Base-by-base conservation (phyloP, 1,140 invertebrate species). In the Monochamus saltuarius region DNA sequence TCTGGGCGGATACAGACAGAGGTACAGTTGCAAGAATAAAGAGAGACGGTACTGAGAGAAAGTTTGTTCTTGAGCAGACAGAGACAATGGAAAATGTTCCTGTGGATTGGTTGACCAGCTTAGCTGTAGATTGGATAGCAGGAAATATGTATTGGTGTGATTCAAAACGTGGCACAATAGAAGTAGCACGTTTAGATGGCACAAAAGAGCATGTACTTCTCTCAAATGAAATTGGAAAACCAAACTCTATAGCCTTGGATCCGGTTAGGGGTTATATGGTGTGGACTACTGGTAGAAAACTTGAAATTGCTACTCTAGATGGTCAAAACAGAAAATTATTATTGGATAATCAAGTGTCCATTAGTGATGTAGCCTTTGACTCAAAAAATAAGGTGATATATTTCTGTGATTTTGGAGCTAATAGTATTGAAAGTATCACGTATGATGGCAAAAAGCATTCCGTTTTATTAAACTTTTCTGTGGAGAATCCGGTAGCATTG, bases 101-200 rank as follows among this genome's bases (percentile, higher is more conserved):
- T 22, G 77, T 83, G n/a, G 88, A 89, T 75, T 87, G 85, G 82
- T 73, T 88, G 7, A 81, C 85, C 42, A 85, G 90, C 6, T 79
- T 96, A 19, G 91, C 92, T 0, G 82, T 95, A 17, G 94, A 96
- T 77, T 94, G 91, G 90, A 82, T 91, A 16, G 88, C 89, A 9
- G 82, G 87, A 22, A 95, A 96, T 76, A 81, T 97, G 35, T 97
- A 95, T 75, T 96, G 93, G 93, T 88, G 90, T 46, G 93, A 95
- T 74, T 89, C 90, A 1, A 88, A 89, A 16, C 86, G 92, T 4
- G 89, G 90, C 73, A 83, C 92, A 7, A 91, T 98, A 45, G 90
- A 94, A 78, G 93, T 96, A 2, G 82, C 89, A 0, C 81, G 89
- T 14, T 73, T 94, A 7, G 88, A 94, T 77, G 95, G 94, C 3